These are phyloP conservation scores for Craniophora ligustri DNA, from an alignment of 2,888 invertebrate species.

Conservation along the genomic window DNA sequence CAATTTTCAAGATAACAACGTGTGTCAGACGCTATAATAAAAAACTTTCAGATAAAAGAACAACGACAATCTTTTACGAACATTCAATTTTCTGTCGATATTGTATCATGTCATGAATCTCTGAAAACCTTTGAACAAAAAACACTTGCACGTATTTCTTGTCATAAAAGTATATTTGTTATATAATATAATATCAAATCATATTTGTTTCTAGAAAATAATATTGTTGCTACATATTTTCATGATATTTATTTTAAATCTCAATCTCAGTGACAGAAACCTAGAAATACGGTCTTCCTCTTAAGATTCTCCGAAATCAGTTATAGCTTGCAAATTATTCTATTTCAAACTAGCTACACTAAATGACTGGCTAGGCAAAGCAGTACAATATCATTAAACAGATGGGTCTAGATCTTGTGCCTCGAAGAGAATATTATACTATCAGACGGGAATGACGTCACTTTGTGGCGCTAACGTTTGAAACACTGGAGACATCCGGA, in stretches of 20 bases:
- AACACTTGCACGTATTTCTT: background rate
- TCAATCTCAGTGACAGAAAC: no score
- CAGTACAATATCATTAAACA: constrained; percentile 20
- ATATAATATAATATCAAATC: background rate
- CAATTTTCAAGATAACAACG: constrained; percentile 43
- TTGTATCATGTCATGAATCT: constrained; percentile 12
- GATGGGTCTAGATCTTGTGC: constrained; percentile 15
- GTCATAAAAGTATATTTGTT: background rate
- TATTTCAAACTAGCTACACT: constrained; percentile 7
- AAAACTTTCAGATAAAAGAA: constrained; percentile 18
- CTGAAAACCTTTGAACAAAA: constrained; percentile 8
- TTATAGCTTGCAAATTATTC: background rate
- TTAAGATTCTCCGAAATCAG: background rate
- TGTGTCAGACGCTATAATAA: constrained; percentile 24
- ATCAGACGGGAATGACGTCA: constrained; percentile 30
- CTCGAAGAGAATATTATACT: constrained; percentile 36
- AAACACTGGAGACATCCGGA: constrained; percentile 15
- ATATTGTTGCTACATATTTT: no score
- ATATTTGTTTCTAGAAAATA: background rate
- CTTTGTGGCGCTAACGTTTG: constrained; percentile 36
- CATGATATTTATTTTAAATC: no score
- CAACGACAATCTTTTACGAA: constrained; percentile 25
- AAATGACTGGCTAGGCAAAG: constrained; percentile 31
- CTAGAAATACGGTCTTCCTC: background rate
- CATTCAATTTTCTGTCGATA: constrained; percentile 28